These are phyloP conservation scores for Pholis gunnellus DNA, from an alignment of 2,113 vertebrate genomes.

Conservation along the genomic window DNA sequence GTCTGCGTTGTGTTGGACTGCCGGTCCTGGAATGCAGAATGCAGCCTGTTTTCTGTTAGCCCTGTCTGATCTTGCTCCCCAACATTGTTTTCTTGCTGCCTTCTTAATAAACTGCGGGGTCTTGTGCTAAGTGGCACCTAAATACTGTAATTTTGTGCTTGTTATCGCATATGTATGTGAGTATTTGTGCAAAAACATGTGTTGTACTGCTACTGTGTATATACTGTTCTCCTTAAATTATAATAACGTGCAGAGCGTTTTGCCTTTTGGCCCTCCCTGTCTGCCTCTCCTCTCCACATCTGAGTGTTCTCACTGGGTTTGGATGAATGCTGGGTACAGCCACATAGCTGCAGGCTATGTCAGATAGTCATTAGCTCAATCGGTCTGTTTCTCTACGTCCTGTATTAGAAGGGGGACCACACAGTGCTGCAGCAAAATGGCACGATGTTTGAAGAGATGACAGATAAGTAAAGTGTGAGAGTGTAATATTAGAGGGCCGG, in stretches of 20 bases:
- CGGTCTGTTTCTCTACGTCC: conserved; percentile 58
- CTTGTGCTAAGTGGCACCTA: conserved; percentile 59
- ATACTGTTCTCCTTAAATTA: conserved; percentile 31
- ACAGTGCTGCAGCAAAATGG: conserved; percentile 65
- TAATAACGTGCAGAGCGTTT: conserved; percentile 10
- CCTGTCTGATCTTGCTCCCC: conserved; percentile 61
- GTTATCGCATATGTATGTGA: conserved; percentile 14
- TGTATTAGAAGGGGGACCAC: conserved; percentile 69
- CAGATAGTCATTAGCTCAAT: conserved; percentile 70
- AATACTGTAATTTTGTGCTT: conserved; percentile 25
- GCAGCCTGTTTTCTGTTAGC: conserved; percentile 75
- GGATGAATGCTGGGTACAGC: conserved; percentile 61
- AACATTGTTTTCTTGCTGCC: conserved; percentile 63
- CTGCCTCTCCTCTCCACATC: conserved; percentile 65
- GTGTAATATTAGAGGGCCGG: conserved; percentile 63
- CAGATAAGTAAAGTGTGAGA: conserved; percentile 55
- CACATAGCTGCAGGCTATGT: conserved; percentile 60
- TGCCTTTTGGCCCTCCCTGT: conserved; percentile 29
- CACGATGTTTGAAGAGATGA: conserved; percentile 63
- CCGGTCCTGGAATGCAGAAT: conserved; percentile 66
- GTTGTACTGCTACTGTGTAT: conserved; percentile 42
- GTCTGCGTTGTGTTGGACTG: conserved; percentile 64
- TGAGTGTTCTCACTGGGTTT: conserved; percentile 59
- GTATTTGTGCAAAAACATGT: conserved; percentile 18
- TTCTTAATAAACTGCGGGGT: conserved; percentile 53